A percentile compares a stretch with the other conserved stretches of the same genome.
phyloP scores from a whole-genome alignment of 2,888 invertebrate species.

The Diarsia rubi region DNA sequence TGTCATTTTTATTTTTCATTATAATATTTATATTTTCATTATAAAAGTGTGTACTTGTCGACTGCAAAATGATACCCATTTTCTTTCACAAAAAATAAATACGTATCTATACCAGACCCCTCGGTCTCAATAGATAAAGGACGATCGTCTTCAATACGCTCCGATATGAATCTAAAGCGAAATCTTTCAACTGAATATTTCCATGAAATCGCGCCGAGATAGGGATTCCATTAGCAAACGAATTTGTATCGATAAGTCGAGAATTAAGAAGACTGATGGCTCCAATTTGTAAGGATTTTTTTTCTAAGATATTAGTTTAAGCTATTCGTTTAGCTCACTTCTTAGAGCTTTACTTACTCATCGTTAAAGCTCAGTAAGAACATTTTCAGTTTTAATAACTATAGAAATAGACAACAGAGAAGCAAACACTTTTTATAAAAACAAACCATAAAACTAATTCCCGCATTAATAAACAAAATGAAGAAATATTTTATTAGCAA shows the following conservation, averaged over 20 bases:
- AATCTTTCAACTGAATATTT: conserved; percentile 69
- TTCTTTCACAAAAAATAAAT: conserved; percentile 28
- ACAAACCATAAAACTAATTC: conserved; percentile 13
- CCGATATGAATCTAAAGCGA: conserved; percentile 68
- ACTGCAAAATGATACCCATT: conserved; percentile 4
- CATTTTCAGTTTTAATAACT: background rate
- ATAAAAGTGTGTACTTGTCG: background rate
- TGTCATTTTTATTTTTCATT: background rate
- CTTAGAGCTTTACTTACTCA: background rate
- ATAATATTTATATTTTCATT: too few relatives aligned
- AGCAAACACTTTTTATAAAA: background rate
- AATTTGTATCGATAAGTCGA: conserved; percentile 56
- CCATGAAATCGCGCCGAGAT: conserved; percentile 61
- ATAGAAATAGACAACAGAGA: background rate
- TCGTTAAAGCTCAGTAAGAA: background rate
- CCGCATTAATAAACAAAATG: conserved; percentile 23
- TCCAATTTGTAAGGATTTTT: conserved; percentile 49
- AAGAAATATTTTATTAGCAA: conserved; percentile 37
- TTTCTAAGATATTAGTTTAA: conserved; percentile 17
- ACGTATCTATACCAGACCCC: conserved; percentile 26
- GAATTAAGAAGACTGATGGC: conserved; percentile 50
- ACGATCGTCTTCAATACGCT: conserved; percentile 52
- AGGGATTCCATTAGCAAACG: conserved; percentile 59
- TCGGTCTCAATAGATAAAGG: conserved; percentile 56
- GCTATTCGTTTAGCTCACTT: background rate